phyloP scores from a whole-genome alignment of 2,888 invertebrate species.

The Drosophila meridiana region DNA sequence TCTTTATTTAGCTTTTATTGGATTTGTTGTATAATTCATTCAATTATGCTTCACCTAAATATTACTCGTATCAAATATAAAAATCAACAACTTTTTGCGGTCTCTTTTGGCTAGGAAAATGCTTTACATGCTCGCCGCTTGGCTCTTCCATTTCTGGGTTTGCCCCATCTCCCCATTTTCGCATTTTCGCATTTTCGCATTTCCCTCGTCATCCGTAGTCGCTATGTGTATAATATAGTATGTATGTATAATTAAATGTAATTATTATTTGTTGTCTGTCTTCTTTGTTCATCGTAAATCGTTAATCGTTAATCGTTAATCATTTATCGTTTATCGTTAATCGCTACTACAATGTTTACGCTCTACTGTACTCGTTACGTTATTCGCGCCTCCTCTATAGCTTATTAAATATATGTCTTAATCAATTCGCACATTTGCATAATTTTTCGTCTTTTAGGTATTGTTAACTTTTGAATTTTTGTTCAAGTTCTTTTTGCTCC shows the following conservation, averaged over 20 bases:
- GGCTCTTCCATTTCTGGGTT: constrained; percentile 27
- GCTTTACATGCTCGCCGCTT: constrained; percentile 58
- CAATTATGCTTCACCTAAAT: constrained; percentile 81
- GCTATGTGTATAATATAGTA: constrained; percentile 77
- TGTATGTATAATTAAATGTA: constrained; percentile 72
- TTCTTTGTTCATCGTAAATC: constrained; percentile 42
- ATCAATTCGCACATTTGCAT: constrained; percentile 80
- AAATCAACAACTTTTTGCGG: constrained; percentile 85
- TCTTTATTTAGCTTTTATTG: constrained; percentile 27
- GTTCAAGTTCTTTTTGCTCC: constrained; percentile 43
- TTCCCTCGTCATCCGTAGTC: constrained; percentile 64
- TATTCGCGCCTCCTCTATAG: constrained; percentile 52
- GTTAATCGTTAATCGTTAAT: constrained; percentile 52
- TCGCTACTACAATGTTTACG: constrained; percentile 68
- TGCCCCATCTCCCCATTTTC: not conserved
- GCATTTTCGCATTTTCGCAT: constrained; percentile 12
- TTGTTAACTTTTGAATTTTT: constrained; percentile 83
- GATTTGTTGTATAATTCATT: constrained; percentile 80
- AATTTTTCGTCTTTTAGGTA: constrained; percentile 80
- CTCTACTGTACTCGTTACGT: constrained; percentile 64
- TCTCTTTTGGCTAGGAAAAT: constrained; percentile 75
- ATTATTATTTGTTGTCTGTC: constrained; percentile 76
- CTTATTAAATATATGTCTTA: constrained; percentile 74
- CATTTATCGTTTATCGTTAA: constrained; percentile 56
- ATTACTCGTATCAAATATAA: constrained; percentile 85